Conservation (phyloP, 1,140 invertebrate species). For the Dendrolimus kikuchii region DNA sequence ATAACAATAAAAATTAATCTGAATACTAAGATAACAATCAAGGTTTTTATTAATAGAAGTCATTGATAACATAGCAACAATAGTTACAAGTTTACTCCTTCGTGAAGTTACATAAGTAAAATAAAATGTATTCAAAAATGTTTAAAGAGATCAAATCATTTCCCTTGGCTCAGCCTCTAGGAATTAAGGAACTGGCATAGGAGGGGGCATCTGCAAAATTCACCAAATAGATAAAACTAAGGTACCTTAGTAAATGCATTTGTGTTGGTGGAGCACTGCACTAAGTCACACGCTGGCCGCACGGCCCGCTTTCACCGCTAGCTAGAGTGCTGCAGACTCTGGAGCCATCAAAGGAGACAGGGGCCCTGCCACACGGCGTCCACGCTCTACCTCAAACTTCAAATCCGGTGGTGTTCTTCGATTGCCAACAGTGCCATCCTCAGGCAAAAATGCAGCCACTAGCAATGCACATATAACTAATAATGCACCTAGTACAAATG, state of each 20-base stretch:
- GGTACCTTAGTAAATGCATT: conserved; percentile 55
- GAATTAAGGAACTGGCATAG: conserved; percentile 14
- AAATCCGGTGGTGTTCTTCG: conserved; percentile 77
- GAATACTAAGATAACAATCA: too few relatives aligned
- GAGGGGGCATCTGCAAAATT: conserved; percentile 7
- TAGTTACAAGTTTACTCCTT: too few relatives aligned
- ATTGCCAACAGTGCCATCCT: conserved; percentile 72
- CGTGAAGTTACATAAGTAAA: too few relatives aligned
- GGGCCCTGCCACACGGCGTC: conserved; percentile 81
- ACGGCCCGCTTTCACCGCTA: conserved; percentile 45
- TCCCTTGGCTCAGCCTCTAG: conserved; percentile 1
- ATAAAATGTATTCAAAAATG: too few relatives aligned
- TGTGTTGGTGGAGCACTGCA: conserved; percentile 23
- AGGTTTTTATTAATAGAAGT: too few relatives aligned
- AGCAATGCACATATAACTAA: conserved; percentile 96
- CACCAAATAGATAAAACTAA: conserved; percentile 49
- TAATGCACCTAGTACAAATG: conserved; percentile 98
- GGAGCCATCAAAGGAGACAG: conserved; percentile 86
- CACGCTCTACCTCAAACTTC: conserved; percentile 84
- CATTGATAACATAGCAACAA: too few relatives aligned
- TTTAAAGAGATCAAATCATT: too few relatives aligned
- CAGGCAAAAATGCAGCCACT: conserved; percentile 93
- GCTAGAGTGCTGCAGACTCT: conserved; percentile 80
- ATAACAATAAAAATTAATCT: too few relatives aligned
- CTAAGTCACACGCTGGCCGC: conserved; percentile 57